Conservation (phyloP, 2,888 invertebrate genomes). For the Thelaira solivaga region DNA sequence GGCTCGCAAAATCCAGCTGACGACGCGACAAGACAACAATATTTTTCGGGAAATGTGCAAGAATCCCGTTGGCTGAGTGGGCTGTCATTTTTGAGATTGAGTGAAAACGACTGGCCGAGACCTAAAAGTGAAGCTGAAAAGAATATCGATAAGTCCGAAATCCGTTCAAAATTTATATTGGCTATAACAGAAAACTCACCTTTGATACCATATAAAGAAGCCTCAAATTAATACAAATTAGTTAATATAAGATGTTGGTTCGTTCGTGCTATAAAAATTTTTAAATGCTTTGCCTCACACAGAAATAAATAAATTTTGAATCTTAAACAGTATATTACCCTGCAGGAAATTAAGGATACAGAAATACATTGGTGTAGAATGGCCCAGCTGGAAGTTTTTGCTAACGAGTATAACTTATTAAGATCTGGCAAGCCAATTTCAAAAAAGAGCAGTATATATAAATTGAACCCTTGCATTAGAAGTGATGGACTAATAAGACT, state of each 20-base stretch:
- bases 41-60: background rate
- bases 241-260: background rate
- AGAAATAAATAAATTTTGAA: background rate
- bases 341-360: background rate
- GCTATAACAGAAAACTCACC: background rate
- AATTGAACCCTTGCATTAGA: background rate
- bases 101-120: background rate
- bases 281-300: conserved; percentile 9
- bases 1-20: background rate
- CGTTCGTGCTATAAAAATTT: conserved; percentile 1
- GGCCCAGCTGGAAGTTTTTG: conserved; percentile 6
- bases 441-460: background rate
- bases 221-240: background rate
- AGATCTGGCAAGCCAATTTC: background rate
- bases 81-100: background rate
- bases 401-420: background rate
- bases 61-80: background rate
- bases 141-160: background rate
- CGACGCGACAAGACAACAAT: background rate
- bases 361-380: conserved; percentile 10
- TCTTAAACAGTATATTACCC: background rate
- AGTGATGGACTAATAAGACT: background rate
- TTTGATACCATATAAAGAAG: background rate
- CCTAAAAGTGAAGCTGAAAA: background rate
- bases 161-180: conserved; percentile 7